Percentiles rank a stretch among this genome's conserved stretches.
phyloP scores from a whole-genome alignment of 2,888 invertebrate genomes.

The Dryocosmus kuriphilus region DNA sequence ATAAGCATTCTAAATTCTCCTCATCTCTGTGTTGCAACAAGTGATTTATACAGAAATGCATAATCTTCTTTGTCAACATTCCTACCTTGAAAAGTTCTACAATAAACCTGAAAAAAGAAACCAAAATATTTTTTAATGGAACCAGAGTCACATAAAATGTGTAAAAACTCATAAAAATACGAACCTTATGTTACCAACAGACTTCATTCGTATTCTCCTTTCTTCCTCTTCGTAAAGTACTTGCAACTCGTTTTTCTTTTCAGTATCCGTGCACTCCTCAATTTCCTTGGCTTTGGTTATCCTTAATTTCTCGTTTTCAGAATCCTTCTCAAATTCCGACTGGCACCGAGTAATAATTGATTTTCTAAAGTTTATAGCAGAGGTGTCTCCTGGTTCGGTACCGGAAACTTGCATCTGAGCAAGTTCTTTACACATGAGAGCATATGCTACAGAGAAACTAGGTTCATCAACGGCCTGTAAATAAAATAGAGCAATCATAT shows the following conservation, averaged over 20 bases:
- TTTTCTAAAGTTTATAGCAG: slow-evolving; percentile 84
- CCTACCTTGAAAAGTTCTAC: slow-evolving; percentile 95
- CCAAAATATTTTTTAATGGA: slow-evolving; percentile 60
- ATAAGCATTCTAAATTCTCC: no score
- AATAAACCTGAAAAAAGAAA: slow-evolving; percentile 75
- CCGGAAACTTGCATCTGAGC: slow-evolving; percentile 82
- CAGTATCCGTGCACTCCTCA: slow-evolving; percentile 80
- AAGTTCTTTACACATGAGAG: slow-evolving; percentile 90
- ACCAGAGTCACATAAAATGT: no score
- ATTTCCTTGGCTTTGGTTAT: slow-evolving; percentile 77
- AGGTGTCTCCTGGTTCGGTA: slow-evolving; percentile 76
- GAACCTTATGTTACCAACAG: slow-evolving; percentile 90
- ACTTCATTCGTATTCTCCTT: slow-evolving; percentile 87
- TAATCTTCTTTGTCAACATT: no score
- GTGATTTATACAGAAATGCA: no score
- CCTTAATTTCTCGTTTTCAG: slow-evolving; percentile 82
- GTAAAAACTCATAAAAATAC: no score
- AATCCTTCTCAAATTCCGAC: slow-evolving; percentile 91
- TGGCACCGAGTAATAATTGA: slow-evolving; percentile 92
- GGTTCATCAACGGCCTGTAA: slow-evolving; percentile 94
- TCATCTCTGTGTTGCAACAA: no score
- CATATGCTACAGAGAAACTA: slow-evolving; percentile 94
- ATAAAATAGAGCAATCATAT: slow-evolving; percentile 7
- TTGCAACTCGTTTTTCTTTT: slow-evolving; percentile 87
- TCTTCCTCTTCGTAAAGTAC: slow-evolving; percentile 87